These are phyloP conservation scores for Siphamia tubifer DNA, from an alignment of 2,113 vertebrate species.

Conservation along the genomic window DNA sequence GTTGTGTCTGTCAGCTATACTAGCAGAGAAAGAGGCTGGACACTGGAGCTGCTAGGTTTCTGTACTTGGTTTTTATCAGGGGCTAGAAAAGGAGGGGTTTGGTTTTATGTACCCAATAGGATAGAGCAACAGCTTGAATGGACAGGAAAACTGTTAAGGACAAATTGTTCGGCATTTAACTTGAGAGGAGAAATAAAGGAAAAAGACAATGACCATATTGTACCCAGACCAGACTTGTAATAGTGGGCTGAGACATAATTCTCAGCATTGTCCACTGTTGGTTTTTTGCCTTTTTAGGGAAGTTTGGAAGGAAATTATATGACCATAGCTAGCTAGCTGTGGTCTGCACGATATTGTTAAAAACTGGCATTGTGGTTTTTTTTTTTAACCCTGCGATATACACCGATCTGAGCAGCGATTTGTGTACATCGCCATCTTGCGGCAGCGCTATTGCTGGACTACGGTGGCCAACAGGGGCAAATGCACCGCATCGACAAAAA, in stretches of 20 bases:
- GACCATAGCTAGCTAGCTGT: too few species aligned
- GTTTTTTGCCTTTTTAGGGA: not conserved
- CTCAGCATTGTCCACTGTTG: not conserved
- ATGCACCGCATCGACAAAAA: too few species aligned
- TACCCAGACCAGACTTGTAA: slow-evolving; percentile 32
- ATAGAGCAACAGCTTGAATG: slow-evolving; percentile 30
- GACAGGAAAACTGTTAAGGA: slow-evolving; percentile 57
- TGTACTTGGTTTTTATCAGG: slow-evolving; percentile 56
- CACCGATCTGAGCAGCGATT: too few species aligned
- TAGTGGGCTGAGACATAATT: not conserved
- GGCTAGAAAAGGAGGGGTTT: slow-evolving; percentile 22
- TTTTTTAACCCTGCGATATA: too few species aligned
- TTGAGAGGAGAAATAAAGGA: slow-evolving; percentile 47
- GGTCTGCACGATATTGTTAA: too few species aligned
- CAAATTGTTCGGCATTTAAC: slow-evolving; percentile 55
- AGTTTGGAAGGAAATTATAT: too few species aligned
- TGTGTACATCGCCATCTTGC: too few species aligned
- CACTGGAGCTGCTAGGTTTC: slow-evolving; percentile 65
- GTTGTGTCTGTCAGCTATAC: slow-evolving; percentile 60
- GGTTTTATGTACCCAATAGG: slow-evolving; percentile 55
- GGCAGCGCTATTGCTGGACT: too few species aligned
- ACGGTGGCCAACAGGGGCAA: too few species aligned
- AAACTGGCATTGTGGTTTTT: too few species aligned
- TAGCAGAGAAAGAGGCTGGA: slow-evolving; percentile 23
- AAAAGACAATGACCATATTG: slow-evolving; percentile 28